Percentiles rank a stretch among this genome's conserved stretches.
These are phyloP conservation scores for Bos indicus DNA, from an alignment of 2,113 vertebrate species.

Conservation along the genomic window DNA sequence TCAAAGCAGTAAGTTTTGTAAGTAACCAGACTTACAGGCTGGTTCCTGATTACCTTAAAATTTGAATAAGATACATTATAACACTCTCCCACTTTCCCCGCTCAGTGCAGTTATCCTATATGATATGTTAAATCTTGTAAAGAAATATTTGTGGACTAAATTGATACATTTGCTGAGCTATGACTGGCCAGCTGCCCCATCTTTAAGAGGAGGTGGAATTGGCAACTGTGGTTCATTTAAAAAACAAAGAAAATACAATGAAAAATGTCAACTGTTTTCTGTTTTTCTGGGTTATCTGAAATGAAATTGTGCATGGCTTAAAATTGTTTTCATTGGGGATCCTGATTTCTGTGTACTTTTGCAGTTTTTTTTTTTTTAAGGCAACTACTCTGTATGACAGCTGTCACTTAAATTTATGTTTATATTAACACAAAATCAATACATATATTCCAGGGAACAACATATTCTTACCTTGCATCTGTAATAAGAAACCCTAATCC, in stretches of 20 bases:
- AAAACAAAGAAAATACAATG: background rate
- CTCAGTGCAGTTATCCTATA: background rate
- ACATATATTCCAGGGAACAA: background rate
- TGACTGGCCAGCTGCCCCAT: slow-evolving; percentile 16
- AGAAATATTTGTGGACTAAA: slow-evolving; percentile 39
- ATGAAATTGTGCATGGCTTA: slow-evolving; percentile 34
- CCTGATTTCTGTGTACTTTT: slow-evolving; percentile 37
- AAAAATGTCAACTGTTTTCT: background rate
- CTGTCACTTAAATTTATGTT: slow-evolving; percentile 31
- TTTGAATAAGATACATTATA: background rate
- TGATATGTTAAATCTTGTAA: slow-evolving; percentile 36
- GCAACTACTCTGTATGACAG: slow-evolving; percentile 43
- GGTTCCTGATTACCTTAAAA: slow-evolving; percentile 35
- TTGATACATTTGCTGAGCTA: slow-evolving; percentile 16
- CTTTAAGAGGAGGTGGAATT: background rate
- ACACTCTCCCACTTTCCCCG: background rate
- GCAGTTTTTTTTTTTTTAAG: slow-evolving; percentile 39
- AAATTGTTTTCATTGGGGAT: slow-evolving; percentile 30
- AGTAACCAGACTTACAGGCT: background rate
- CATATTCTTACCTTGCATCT: background rate
- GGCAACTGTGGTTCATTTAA: slow-evolving; percentile 33
- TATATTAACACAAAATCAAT: background rate
- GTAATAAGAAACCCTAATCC: background rate
- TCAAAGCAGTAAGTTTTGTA: background rate
- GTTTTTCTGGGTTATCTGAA: slow-evolving; percentile 15